Conservation (phyloP, 2,797 vertebrate genomes). For the Euthynnus affinis region DNA sequence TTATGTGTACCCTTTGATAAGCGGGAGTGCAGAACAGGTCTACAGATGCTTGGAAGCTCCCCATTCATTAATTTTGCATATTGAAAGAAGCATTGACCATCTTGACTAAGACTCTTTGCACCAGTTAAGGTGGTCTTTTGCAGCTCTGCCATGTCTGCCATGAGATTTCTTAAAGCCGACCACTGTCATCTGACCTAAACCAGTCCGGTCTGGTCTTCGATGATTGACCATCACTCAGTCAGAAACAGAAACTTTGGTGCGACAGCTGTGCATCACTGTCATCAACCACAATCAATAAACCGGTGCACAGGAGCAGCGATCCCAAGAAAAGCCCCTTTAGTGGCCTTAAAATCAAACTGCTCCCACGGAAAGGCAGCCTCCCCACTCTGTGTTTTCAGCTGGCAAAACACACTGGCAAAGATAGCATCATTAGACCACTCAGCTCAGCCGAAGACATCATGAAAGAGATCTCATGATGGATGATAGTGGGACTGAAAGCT, state of each 20-base stretch:
- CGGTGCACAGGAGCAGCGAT: background rate
- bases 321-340: conserved; percentile 26
- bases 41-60: background rate
- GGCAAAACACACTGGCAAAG: conserved; percentile 38
- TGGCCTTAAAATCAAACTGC: conserved; percentile 41
- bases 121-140: conserved; percentile 4
- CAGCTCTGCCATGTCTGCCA: conserved; percentile 8
- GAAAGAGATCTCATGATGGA: conserved; percentile 72
- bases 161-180: background rate
- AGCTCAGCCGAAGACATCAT: conserved; percentile 46
- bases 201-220: conserved; percentile 14
- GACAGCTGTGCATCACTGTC: conserved; percentile 62
- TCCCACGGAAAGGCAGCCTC: conserved; percentile 10
- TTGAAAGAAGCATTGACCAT: background rate
- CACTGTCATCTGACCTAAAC: conserved; percentile 44
- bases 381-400: conserved; percentile 17
- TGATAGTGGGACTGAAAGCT: conserved; percentile 54
- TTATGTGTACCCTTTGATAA: background rate
- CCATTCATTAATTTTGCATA: background rate
- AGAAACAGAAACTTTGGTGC: conserved; percentile 30
- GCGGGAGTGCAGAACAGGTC: background rate
- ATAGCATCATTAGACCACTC: conserved; percentile 57
- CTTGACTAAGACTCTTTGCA: background rate
- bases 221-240: conserved; percentile 38
- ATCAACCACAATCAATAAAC: conserved; percentile 9